Evolutionary conservation across 2,888 invertebrate genomes (phyloP).

Genomic region (Nipponacmea schrenckii): DNA sequence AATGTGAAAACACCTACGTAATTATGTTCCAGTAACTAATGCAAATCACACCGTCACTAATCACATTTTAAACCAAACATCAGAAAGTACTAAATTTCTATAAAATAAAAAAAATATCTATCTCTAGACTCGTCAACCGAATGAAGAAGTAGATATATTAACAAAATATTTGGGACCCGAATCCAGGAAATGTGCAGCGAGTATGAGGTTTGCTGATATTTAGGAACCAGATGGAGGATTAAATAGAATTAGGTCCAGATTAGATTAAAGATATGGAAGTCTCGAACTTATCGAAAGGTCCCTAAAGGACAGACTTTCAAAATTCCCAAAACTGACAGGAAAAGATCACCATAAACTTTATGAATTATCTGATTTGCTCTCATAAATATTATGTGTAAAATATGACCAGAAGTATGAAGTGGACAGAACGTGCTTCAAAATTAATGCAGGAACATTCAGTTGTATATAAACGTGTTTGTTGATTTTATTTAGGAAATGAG

Average conservation of each 20-base stretch:
- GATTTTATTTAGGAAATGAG: not conserved
- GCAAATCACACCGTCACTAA: no score
- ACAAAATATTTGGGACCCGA: constrained; percentile 24
- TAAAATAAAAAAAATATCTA: no score
- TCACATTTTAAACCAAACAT: no score
- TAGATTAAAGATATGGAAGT: constrained; percentile 25
- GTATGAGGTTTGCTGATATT: constrained; percentile 16
- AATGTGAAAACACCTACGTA: no score
- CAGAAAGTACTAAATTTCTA: no score
- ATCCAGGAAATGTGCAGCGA: constrained; percentile 17
- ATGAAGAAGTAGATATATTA: constrained; percentile 22
- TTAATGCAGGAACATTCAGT: constrained; percentile 13
- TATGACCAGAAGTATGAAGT: constrained; percentile 10
- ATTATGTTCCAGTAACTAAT: no score
- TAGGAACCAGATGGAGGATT: constrained; percentile 15
- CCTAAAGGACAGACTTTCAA: constrained; percentile 17
- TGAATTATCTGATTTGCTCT: constrained; percentile 23
- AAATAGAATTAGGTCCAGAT: constrained; percentile 18
- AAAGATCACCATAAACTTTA: constrained; percentile 25
- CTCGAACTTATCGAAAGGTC: constrained; percentile 24
- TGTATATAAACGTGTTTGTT: constrained; percentile 9
- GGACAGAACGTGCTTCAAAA: constrained; percentile 17
- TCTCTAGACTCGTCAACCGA: not conserved
- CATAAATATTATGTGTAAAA: constrained; percentile 16
- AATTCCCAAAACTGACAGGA: constrained; percentile 20